Percentiles rank a stretch among this genome's conserved stretches.
Conservation (phyloP, 2,797 vertebrate species). For the Alca torda region DNA sequence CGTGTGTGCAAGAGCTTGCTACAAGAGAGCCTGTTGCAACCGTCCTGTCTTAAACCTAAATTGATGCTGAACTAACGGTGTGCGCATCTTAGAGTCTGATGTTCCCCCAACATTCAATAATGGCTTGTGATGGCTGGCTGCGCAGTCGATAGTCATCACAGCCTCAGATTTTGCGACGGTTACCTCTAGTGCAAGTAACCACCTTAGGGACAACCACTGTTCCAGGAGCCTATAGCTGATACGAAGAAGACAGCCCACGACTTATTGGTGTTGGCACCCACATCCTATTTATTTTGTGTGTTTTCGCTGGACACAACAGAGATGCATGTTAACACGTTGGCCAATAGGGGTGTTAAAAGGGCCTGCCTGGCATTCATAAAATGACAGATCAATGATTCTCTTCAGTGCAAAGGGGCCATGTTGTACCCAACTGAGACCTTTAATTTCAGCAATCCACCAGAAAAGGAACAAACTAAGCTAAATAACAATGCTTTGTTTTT, state of each 20-base stretch:
- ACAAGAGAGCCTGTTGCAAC: not conserved
- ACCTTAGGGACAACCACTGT: not conserved
- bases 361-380: not conserved
- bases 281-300: not conserved
- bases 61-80: not conserved
- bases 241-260: not conserved
- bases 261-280: not conserved
- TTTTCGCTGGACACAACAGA: not conserved
- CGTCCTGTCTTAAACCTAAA: not conserved
- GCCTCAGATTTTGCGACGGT: not conserved
- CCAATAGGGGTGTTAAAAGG: not conserved
- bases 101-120: not conserved
- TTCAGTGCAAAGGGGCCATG: not conserved
- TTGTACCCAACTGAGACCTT: not conserved
- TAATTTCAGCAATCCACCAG: not conserved
- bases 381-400: not conserved
- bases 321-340: not conserved
- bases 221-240: not conserved
- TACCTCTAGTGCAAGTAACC: not conserved
- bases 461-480: not conserved
- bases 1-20: not conserved
- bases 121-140: rapidly evolving
- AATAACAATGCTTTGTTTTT: not conserved
- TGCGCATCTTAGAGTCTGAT: not conserved
- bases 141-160: not conserved